Base-by-base conservation (phyloP, 2,797 vertebrate species). In the Trichosurus vulpecula region DNA sequence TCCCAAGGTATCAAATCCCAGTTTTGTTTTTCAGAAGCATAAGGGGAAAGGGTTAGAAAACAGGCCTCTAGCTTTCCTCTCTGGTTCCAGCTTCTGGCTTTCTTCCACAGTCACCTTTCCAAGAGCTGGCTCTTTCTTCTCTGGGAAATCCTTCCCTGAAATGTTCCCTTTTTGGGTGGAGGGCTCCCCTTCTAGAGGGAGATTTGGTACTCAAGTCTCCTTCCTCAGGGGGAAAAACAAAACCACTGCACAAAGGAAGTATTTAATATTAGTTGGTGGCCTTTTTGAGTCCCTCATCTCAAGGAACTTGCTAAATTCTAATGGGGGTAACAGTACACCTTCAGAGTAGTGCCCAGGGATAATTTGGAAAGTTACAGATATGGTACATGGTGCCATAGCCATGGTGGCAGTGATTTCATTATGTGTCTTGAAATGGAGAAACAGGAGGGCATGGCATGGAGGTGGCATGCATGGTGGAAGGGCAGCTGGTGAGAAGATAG, bases 171-270 rank as follows among this genome's bases (percentile, higher is more conserved):
- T 95, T 92, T 94, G 54, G 91, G 93, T 91, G 58, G 95, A 90
- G 94, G 41, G 41, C 9, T 81, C 22, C 22, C 92, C 92, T 96
- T 95, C 94, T 55, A 91, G 51, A n/a, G 54, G 92, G 90, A 95
- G 51, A n/a, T 94, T 94, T 96, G 25, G 55, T 52, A 90, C 41
- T 81, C 0, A 0, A 93, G 35, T 31, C 89, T 16, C 22, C 30
- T 95, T 92, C 91, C 66, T 66, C 55, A 92, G 12, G 89, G 53
- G 91, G 91, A 96, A 92, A 94, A 96, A 96, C 93, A 97, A 97
- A 93, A 56, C 90, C 0, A 30, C 2, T 12, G 56, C 0, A 97
- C 97, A 98, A 98, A 97, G 47, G 56, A 87, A 91, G 66, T 96
- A 94, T 98, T 98, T 95, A 95, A 31, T 57, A 10, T 0, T 47